phyloP scores from a whole-genome alignment of 1,140 invertebrate species.

The Brachionus angularis region DNA sequence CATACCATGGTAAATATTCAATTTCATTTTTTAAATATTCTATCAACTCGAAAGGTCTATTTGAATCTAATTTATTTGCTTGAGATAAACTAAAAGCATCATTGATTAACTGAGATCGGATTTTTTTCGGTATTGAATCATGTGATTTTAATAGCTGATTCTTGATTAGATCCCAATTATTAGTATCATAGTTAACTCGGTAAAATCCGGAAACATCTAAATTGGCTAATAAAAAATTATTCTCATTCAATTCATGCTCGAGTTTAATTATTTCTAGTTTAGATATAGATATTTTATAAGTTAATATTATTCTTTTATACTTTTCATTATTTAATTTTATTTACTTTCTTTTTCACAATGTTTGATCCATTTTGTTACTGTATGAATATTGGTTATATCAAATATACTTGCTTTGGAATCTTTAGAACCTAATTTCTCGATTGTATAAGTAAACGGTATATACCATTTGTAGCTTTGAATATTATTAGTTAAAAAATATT shows the following conservation, averaged over 20 bases:
- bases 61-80: neutral
- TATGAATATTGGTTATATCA: slow-evolving; percentile 16
- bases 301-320: neutral
- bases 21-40: slow-evolving; percentile 57
- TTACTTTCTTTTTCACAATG: neutral
- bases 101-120: slow-evolving; percentile 41
- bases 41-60: slow-evolving; percentile 52
- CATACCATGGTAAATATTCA: slow-evolving; percentile 58
- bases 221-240: slow-evolving; percentile 79
- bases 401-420: neutral
- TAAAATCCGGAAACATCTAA: slow-evolving; percentile 79
- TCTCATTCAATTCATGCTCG: neutral
- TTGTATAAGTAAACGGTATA: slow-evolving; percentile 73
- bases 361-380: neutral
- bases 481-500: slow-evolving; percentile 19
- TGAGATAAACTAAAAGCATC: slow-evolving; percentile 34
- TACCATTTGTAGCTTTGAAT: slow-evolving; percentile 65
- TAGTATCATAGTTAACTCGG: slow-evolving; percentile 65
- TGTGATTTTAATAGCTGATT: slow-evolving; percentile 39
- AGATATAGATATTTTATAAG: slow-evolving; percentile 9
- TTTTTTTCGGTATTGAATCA: slow-evolving; percentile 28
- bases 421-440: slow-evolving; percentile 58
- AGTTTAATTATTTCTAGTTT: slow-evolving; percentile 4
- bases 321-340: neutral
- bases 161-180: slow-evolving; percentile 26